Evolutionary conservation across 2,797 vertebrate genomes (phyloP).

Genomic region (Trachops cirrhosus): DNA sequence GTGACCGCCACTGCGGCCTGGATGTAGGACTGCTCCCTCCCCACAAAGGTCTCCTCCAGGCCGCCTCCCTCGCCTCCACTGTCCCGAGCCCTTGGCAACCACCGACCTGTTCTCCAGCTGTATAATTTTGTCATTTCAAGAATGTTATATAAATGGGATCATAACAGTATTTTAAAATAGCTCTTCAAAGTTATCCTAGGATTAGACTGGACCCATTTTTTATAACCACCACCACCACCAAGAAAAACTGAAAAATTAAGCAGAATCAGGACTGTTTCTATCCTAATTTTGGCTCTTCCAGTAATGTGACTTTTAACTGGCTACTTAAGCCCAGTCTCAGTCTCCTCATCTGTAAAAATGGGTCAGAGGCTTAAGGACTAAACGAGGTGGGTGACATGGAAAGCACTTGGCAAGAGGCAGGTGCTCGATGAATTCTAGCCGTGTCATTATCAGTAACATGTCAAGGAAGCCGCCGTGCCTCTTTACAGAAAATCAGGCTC

Average conservation of each 20-base stretch:
- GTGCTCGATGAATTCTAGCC: conserved; percentile 29
- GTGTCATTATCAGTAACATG: conserved; percentile 25
- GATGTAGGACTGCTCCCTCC: neutral
- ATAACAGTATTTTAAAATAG: neutral
- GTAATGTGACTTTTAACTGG: neutral
- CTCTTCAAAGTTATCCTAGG: neutral
- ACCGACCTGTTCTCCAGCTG: neutral
- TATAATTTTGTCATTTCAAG: neutral
- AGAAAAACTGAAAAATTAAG: neutral
- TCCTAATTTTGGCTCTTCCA: neutral
- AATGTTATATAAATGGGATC: neutral
- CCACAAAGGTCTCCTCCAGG: neutral
- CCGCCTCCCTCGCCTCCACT: neutral
- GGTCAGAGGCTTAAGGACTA: neutral
- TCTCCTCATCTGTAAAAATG: conserved; percentile 56
- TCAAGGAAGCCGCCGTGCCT: conserved; percentile 22
- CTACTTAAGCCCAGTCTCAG: neutral
- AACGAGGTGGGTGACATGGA: neutral
- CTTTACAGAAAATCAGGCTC: conserved; percentile 29
- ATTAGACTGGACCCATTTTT: neutral
- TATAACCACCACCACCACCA: neutral
- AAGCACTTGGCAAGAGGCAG: conserved; percentile 32
- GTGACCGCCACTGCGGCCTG: neutral
- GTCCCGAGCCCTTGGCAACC: neutral
- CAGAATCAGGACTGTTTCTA: neutral